Base-by-base conservation (phyloP, 2,888 invertebrate genomes). In the Hemicrepidius hirtus region DNA sequence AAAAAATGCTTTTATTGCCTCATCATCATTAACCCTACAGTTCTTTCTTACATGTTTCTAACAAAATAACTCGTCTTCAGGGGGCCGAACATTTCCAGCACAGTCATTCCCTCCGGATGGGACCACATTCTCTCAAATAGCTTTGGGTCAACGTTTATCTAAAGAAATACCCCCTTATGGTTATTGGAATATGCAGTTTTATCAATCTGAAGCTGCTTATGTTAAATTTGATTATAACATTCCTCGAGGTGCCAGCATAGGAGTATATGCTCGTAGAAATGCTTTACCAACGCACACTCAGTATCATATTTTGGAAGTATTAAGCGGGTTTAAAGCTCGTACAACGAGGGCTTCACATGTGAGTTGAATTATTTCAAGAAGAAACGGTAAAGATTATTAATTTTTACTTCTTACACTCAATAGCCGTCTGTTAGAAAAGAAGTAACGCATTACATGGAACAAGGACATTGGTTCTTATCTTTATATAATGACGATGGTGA, bases 121-220 rank as follows among this genome's bases (percentile, higher is more conserved):
- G 79, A 96, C 96, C 80, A 96, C 96, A 65, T 97, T 97, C 87
- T 93, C 94, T 81, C 96, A 96, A 89, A 95, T 97, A 82, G 91
- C 93, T 79, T 89, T 97, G 84, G 96, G 97, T 78, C 94, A 96
- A 87, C 93, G 94, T 85, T 89, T 96, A 82, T 94, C 94, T 82
- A 94, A 95, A 87, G 94, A 95, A 88, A 95, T 98, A 84, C 94
- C 94, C 83, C 94, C 97, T 76, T 97, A 97, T 88, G 95, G 97
- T 85, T 97, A 97, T 87, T 97, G 97, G 97, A 97, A 97, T 87
- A 95, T 97, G 93, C 97, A 97, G 87, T 97, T 98, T 87, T 96
- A 95, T 88, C 97, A 97, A 87, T 95, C 95, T 74, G 95, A 97
- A 87, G 94, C 97, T 66, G 94, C 96, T 55, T 97, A 97, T 87